Conservation (phyloP, 2,888 invertebrate genomes). For the Geotrupes spiniger region DNA sequence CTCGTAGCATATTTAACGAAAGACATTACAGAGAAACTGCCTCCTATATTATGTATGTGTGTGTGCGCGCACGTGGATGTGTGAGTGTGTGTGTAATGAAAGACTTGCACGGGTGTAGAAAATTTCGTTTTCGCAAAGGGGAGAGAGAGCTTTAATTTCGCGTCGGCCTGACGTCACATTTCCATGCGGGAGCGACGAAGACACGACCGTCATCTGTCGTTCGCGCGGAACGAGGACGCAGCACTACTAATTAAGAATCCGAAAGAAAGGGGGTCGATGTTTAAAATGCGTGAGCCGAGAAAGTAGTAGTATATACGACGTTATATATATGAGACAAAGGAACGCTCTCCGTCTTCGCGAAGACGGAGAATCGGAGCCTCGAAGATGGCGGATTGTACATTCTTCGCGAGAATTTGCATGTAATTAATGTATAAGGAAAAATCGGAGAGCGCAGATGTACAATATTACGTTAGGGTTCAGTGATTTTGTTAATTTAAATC, state of each 20-base stretch:
- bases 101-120: constrained; percentile 52
- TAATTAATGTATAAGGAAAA: constrained; percentile 52
- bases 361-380: constrained; percentile 51
- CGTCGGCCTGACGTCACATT: constrained; percentile 50
- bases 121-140: constrained; percentile 49
- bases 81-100: constrained; percentile 50
- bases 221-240: constrained; percentile 41
- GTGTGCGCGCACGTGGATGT: constrained; percentile 32
- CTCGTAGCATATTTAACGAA: constrained; percentile 45
- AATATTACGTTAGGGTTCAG: constrained; percentile 40
- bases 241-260: constrained; percentile 69
- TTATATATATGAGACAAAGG: constrained; percentile 50
- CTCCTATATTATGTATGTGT: constrained; percentile 28
- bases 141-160: constrained; percentile 47
- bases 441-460: constrained; percentile 48
- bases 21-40: constrained; percentile 41
- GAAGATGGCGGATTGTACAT: constrained; percentile 50
- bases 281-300: constrained; percentile 54
- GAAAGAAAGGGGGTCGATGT: constrained; percentile 60
- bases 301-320: constrained; percentile 39
- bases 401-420: constrained; percentile 52
- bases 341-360: constrained; percentile 49
- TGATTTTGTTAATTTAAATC: constrained; percentile 43
- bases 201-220: neutral
- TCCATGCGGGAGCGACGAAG: constrained; percentile 35